Conservation (phyloP, 2,797 vertebrate species). For the Gambelia wislizenii region DNA sequence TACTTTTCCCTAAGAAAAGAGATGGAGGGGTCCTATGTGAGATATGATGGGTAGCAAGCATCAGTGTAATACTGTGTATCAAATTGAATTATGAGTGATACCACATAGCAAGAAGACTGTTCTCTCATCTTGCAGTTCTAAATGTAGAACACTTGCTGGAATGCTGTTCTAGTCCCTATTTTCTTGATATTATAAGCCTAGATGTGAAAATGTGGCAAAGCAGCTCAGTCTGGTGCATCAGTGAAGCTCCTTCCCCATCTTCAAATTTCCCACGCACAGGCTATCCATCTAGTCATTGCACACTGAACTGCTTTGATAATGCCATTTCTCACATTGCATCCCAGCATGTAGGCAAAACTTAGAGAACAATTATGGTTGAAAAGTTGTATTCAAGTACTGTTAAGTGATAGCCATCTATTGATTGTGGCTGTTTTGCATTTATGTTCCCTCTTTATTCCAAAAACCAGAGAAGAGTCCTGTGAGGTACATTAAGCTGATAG, state of each 20-base stretch:
- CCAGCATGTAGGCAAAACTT: not conserved
- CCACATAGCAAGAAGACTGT: not conserved
- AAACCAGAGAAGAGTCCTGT: not conserved
- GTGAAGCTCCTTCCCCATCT: not conserved
- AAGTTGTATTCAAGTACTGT: not conserved
- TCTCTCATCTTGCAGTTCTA: not conserved
- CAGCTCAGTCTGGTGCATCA: too few species aligned
- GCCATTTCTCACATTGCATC: not conserved
- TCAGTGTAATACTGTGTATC: too few species aligned
- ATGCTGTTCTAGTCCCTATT: not conserved
- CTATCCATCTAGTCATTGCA: too few species aligned
- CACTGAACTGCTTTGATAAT: too few species aligned
- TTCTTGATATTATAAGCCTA: not conserved
- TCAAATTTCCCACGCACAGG: not conserved
- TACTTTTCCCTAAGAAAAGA: not conserved
- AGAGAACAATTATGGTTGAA: not conserved
- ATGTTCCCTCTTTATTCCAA: not conserved
- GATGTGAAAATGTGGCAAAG: not conserved
- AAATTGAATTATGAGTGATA: not conserved
- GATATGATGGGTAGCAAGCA: not conserved
- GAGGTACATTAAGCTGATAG: not conserved
- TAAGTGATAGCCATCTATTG: not conserved
- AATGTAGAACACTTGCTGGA: not conserved
- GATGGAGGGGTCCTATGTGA: not conserved
- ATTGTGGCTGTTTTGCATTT: not conserved